These are phyloP conservation scores for Gymnogyps californianus DNA, from an alignment of 2,113 vertebrate genomes.

Conservation along the genomic window DNA sequence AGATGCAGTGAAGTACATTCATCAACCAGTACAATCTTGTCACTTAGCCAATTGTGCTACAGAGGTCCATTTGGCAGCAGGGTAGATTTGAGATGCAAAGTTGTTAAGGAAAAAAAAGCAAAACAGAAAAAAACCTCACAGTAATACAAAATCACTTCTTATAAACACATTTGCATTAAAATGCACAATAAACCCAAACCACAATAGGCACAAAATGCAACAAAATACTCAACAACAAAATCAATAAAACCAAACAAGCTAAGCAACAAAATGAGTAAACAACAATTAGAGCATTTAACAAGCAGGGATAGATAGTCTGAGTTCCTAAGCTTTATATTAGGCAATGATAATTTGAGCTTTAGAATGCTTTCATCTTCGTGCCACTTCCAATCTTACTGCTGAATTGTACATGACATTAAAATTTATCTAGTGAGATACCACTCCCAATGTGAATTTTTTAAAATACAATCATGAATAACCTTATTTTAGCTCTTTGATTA, in stretches of 20 bases:
- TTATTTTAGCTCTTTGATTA: background rate
- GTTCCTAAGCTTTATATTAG: conserved; percentile 12
- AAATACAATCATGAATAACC: background rate
- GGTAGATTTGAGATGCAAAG: background rate
- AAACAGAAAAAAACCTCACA: background rate
- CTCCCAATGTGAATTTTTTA: background rate
- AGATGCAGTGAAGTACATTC: background rate
- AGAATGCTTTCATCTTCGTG: background rate
- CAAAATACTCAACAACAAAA: conserved; percentile 32
- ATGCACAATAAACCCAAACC: conserved; percentile 5
- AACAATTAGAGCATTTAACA: conserved; percentile 48
- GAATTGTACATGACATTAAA: background rate
- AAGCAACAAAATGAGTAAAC: conserved; percentile 45
- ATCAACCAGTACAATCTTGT: background rate
- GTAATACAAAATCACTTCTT: background rate
- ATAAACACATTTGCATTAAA: conserved; percentile 32
- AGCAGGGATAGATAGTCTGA: background rate
- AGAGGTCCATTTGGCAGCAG: background rate
- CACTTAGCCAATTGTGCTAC: background rate
- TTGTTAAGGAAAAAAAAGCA: background rate
- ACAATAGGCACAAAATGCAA: conserved; percentile 15
- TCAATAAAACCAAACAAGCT: conserved; percentile 38
- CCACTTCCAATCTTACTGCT: background rate
- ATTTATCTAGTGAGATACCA: background rate
- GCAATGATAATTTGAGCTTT: background rate